Evolutionary conservation across 2,888 invertebrate species (phyloP), one percentile per base, ranked within the genome.

Genomic region (Eilema sororculum): DNA sequence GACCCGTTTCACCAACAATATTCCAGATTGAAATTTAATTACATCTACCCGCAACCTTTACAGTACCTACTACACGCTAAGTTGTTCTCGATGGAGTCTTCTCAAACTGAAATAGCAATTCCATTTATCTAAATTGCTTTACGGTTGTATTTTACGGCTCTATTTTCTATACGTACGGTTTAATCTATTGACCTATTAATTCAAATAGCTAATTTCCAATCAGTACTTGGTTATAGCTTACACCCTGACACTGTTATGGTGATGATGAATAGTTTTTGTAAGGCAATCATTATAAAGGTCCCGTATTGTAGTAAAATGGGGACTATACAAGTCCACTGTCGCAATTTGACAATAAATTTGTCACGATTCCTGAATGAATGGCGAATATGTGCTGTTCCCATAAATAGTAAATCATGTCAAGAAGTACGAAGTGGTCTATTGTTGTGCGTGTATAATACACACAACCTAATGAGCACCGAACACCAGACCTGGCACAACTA

Each of bases 111-210:
- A 78, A 76, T 58, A 75, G 69, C 46, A 77, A 73, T 79, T 75
- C 16, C 66, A 77, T 76, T 78, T 78, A 82, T 80, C 81, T 84
- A 72, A 78, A 79, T 84, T 78, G 76, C 77, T 69, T 73, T 62
- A 33, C 57, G 63, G 66, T 76, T 67, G 74, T 84, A 80, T 79
- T 80, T 81, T 70, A 83, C 75, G 73, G 72, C 68, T 83, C 70
- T 68, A 81, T 81, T 78, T 77, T 73, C 62, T 72, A 66, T 70
- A 62, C 60, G 28, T 60, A 64, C 67, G 25, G 65, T 76, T 77
- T 75, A 84, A 82, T 79, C 68, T 73, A 72, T 73, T 82, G 81
- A 81, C 82, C 83, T 68, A 84, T 75, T 83, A 79, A 81, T 78
- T 81, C 68, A 68, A 74, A 74, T 75, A 76, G 78, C 80, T 84